Evolutionary conservation across 1,140 invertebrate species (phyloP).

Genomic region (Berghia stephanieae): DNA sequence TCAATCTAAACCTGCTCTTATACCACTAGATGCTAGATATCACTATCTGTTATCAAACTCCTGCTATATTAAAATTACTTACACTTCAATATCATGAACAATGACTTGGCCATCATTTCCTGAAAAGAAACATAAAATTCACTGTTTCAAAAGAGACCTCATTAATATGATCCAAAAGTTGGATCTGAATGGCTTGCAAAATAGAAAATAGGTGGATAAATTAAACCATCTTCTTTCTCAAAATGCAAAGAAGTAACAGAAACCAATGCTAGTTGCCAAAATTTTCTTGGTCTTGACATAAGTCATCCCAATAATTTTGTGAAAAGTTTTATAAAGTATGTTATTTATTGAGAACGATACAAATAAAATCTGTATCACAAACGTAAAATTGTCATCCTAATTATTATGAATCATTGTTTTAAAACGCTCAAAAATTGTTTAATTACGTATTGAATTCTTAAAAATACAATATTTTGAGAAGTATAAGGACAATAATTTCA

Average conservation of each 20-base stretch:
- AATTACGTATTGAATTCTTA: no score
- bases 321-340: neutral
- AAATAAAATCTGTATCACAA: no score
- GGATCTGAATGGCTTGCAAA: no score
- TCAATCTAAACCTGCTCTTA: no score
- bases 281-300: neutral
- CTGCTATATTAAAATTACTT: conserved; percentile 66
- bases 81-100: conserved; percentile 84
- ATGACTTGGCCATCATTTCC: conserved; percentile 93
- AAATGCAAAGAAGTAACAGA: neutral
- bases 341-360: no score
- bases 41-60: no score
- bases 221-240: neutral
- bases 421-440: no score
- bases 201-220: neutral
- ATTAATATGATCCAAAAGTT: no score
- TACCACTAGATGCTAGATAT: no score
- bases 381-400: no score
- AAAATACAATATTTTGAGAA: neutral
- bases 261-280: neutral
- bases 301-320: neutral
- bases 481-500: neutral
- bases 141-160: neutral
- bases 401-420: no score
- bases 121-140: conserved; percentile 43